phyloP scores from a whole-genome alignment of 2,797 vertebrate genomes.

The Margarornis squamiger region DNA sequence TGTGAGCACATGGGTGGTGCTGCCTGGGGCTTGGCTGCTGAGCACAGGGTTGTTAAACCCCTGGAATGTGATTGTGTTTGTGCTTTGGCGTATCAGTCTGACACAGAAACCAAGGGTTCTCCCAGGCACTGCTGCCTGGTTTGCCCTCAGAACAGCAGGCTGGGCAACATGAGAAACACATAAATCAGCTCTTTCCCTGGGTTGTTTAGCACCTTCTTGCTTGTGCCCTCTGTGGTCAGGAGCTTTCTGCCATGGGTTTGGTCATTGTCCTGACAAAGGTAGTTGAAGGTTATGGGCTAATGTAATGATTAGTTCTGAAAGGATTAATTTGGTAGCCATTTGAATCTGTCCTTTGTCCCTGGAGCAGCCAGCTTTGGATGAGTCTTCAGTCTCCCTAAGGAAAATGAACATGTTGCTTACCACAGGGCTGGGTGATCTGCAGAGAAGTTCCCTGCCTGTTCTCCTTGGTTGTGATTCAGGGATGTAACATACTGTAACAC shows the following conservation, averaged over 20 bases:
- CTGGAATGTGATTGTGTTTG: slow-evolving; percentile 40
- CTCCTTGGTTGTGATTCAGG: not conserved
- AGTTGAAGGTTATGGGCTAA: not conserved
- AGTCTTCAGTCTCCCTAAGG: not conserved
- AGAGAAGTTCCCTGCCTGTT: not conserved
- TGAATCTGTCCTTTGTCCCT: not conserved
- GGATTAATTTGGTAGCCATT: not conserved
- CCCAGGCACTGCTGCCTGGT: not conserved
- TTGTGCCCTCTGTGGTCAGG: not conserved
- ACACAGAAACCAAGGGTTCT: not conserved
- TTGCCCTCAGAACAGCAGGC: not conserved
- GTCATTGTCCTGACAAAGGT: not conserved
- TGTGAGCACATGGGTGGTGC: not conserved
- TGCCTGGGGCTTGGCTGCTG: not conserved
- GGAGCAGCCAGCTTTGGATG: not conserved
- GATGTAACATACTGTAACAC: not conserved
- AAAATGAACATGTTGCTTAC: not conserved
- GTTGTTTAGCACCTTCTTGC: not conserved
- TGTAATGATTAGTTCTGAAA: not conserved
- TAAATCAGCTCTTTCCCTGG: not conserved
- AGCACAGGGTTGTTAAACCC: not conserved
- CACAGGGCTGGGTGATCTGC: not conserved
- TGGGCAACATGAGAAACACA: not conserved
- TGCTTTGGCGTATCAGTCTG: not conserved
- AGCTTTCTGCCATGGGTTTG: not conserved